phyloP scores from a whole-genome alignment of 2,113 vertebrate species.

The zebrafish (Danio rerio) region DNA sequence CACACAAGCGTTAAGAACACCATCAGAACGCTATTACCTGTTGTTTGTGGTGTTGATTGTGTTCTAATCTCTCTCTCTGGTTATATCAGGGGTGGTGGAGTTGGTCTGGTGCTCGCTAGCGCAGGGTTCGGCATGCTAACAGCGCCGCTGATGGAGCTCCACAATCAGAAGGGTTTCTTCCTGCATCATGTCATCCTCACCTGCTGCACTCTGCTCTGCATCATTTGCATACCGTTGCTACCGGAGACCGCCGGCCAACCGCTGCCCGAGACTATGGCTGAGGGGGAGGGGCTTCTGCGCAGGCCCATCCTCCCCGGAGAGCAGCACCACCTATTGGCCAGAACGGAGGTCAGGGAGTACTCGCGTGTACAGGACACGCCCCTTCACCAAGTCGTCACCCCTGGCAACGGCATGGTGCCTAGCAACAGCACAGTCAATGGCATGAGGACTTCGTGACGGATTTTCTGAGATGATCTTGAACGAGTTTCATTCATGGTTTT shows the following conservation, averaged over 20 bases:
- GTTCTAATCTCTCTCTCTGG: too few species aligned
- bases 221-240: constrained; percentile 96
- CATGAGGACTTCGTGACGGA: constrained; percentile 74
- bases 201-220: constrained; percentile 97
- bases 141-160: constrained; percentile 96
- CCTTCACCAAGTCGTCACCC: constrained; percentile 64
- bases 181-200: constrained; percentile 97
- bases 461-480: background rate
- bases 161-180: constrained; percentile 99
- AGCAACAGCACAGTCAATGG: constrained; percentile 85
- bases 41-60: background rate
- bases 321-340: constrained; percentile 92
- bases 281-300: constrained; percentile 91
- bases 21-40: too few species aligned
- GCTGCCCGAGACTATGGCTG: constrained; percentile 90
- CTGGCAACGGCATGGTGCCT: constrained; percentile 76
- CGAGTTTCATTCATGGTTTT: background rate
- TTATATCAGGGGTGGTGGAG: constrained; percentile 85
- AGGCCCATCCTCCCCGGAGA: constrained; percentile 88
- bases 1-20: too few species aligned
- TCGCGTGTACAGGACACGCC: constrained; percentile 88
- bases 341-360: constrained; percentile 92
- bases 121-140: constrained; percentile 96
- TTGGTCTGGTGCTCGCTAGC: constrained; percentile 93
- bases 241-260: constrained; percentile 90